Base-by-base conservation (phyloP, 2,113 vertebrate genomes). In the Bos javanicus region DNA sequence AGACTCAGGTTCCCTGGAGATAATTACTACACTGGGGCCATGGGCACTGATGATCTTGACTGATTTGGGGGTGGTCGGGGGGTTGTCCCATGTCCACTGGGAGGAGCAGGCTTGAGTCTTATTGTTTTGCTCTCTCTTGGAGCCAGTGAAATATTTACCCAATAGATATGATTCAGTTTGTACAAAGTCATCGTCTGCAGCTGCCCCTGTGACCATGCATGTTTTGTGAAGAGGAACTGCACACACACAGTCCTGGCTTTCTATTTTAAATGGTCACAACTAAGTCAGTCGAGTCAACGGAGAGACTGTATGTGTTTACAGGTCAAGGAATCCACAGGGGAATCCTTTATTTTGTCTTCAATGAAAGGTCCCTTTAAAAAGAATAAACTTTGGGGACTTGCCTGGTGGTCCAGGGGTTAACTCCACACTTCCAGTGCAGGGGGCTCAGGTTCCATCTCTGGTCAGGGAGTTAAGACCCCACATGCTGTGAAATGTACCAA, bases 131-230 rank as follows among this genome's bases (percentile, higher is more conserved):
- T 74, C 6, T 94, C 54, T 90, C 92, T 92, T 59, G 90, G 97
- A 98, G 97, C 90, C 98, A 97, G 33, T 48, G 64, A 30, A 83
- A 80, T 97, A 94, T 96, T 97, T 97, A 97, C 90, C 76, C 64
- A 78, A 48, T 62, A 96, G 93, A 96, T 92, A 52, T 90, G 95
- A 98, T 97, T 97, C 84, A 82, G 97, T 98, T 98, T 98, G 89
- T 92, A 92, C 91, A 85, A 83, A 98, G 81, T 59, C 87, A 82
- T 43, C 67, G 95, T 98, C 97, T 98, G 95, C 91, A 82, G 62
- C 57, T 12, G 11, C 94, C 90, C 86, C 74, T 59, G 74, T 54
- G 91, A 96, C 87, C 90, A 60, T 91, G 89, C 57, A 19, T 90
- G 50, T 89, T 87, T 84, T 56, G 57, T 96, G 74, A 96, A 76